phyloP scores from a whole-genome alignment of 2,797 vertebrate species.

The Lophotriccus pileatus region DNA sequence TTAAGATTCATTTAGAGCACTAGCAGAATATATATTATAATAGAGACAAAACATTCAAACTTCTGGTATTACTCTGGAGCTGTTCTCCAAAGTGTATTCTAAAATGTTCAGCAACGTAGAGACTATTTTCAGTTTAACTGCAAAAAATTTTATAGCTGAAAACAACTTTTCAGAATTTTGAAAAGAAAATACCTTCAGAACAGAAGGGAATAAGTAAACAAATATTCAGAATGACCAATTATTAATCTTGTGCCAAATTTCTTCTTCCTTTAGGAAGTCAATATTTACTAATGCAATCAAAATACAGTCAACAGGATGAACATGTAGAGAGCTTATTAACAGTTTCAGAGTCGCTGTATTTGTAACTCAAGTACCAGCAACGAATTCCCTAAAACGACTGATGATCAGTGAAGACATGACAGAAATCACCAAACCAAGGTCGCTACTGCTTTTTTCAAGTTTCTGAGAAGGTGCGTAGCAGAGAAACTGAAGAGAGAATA shows the following conservation, averaged over 20 bases:
- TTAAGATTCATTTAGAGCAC: background rate
- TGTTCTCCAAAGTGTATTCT: background rate
- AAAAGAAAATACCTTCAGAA: background rate
- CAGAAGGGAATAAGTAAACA: background rate
- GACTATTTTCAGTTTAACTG: background rate
- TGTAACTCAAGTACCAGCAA: background rate
- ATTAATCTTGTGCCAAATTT: background rate
- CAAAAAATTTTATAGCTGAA: background rate
- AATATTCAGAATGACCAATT: background rate
- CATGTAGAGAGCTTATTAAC: background rate
- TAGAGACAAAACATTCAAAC: background rate
- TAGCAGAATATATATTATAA: background rate
- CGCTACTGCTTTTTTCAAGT: background rate
- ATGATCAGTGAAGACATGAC: background rate
- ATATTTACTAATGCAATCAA: background rate
- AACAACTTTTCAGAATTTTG: background rate
- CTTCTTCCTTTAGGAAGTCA: background rate
- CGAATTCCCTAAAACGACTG: background rate
- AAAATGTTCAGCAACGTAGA: background rate
- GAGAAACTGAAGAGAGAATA: background rate
- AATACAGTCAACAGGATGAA: background rate
- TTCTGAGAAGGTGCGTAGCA: background rate
- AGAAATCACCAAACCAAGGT: background rate
- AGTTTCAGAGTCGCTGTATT: background rate
- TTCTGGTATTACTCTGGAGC: background rate